Conservation (phyloP, 2,113 vertebrate genomes). For the Casuarius casuarius region DNA sequence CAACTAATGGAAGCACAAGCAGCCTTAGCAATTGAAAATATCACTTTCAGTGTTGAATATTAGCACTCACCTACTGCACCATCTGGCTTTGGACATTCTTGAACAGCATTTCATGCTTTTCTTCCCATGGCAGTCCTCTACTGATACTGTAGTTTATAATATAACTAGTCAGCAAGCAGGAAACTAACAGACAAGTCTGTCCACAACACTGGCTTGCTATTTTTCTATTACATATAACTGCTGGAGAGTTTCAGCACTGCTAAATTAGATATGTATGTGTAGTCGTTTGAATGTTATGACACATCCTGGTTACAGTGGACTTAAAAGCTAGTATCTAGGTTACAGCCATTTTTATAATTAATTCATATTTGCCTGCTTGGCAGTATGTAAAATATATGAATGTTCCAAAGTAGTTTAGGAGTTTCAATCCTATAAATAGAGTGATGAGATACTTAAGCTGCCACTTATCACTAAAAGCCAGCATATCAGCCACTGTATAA, state of each 20-base stretch:
- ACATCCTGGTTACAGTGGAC: neutral
- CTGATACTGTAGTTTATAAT: neutral
- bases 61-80: neutral
- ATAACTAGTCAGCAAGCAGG: neutral
- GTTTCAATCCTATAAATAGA: constrained; percentile 13
- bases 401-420: constrained; percentile 47
- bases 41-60: neutral
- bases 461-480: constrained; percentile 1
- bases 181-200: neutral
- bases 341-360: neutral
- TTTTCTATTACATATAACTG: neutral
- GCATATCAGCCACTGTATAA: neutral
- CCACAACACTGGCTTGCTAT: neutral
- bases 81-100: neutral
- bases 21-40: neutral
- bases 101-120: constrained; percentile 11
- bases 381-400: constrained; percentile 22
- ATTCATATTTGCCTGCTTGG: constrained; percentile 9
- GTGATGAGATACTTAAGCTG: constrained; percentile 9
- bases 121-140: neutral
- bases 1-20: constrained; percentile 24
- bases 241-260: neutral
- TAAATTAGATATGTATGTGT: neutral
- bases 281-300: neutral
- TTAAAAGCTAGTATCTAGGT: constrained; percentile 3